These are phyloP conservation scores for Cyclina sinensis DNA, from an alignment of 1,140 invertebrate genomes.

Conservation along the genomic window DNA sequence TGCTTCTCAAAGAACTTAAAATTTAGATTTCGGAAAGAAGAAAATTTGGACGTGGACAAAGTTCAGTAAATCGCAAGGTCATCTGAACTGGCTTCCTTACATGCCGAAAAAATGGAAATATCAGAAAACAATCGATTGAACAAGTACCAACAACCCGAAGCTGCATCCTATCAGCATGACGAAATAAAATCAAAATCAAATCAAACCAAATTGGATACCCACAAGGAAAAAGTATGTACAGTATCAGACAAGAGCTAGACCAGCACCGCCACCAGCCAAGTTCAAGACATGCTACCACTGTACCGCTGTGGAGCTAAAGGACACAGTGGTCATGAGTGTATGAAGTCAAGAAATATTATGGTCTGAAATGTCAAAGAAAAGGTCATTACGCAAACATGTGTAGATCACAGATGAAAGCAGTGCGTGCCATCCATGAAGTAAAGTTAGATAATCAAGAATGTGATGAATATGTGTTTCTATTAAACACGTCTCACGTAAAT, in stretches of 20 bases:
- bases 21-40: background rate
- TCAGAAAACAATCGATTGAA: background rate
- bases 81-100: background rate
- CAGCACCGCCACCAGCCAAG: background rate
- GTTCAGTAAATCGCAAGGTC: background rate
- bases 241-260: background rate
- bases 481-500: too few species aligned
- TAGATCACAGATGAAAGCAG: too few species aligned
- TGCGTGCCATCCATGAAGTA: too few species aligned
- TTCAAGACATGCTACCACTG: constrained; percentile 23
- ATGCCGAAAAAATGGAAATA: constrained; percentile 14
- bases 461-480: too few species aligned
- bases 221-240: background rate
- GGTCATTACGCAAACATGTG: too few species aligned
- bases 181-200: background rate
- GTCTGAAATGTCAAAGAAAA: too few species aligned
- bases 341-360: too few species aligned
- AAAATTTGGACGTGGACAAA: background rate
- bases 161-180: background rate
- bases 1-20: background rate
- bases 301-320: constrained; percentile 22
- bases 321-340: background rate
- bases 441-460: too few species aligned
- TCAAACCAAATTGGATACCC: background rate
- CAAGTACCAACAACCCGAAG: background rate